Base-by-base conservation (phyloP, 2,113 vertebrate species). In the Phocoena sinus region DNA sequence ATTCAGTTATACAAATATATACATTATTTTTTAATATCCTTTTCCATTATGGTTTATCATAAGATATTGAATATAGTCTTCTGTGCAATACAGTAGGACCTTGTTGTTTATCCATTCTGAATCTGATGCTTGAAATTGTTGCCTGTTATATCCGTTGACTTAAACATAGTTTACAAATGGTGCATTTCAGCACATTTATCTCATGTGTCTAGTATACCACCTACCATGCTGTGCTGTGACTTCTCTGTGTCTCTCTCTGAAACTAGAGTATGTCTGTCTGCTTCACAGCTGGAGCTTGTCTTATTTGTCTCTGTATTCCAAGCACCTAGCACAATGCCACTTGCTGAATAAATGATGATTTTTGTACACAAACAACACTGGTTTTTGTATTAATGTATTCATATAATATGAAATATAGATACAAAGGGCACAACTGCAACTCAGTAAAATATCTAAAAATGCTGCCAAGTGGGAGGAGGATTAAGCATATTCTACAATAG, bases 261-360 rank as follows among this genome's bases (percentile, higher is more conserved):
- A 71, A 91, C 8, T 8, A 17, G 5, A n/a, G 0, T 58, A 58
- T 58, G 56, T 28, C 10, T 33, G 28, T 15, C 13, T 33, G 36
- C 8, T 36, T 53, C 13, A 62, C 17, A 4, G 33, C 28, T 25
- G 6, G 4, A 87, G 4, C 8, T 50, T 18, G 0, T n/a, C 50
- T 89, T 56, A 68, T 11, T 47, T 58, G 0, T 1, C 14, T 92
- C n/a, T 74, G 4, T 31, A 56, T 77, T 62, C 6, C 3, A n/a
- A 77, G n/a, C 13, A 71, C 23, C 13, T 4, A 89, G 3, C 1
- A 86, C 6, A 77, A 36, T 47, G 28, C 5, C 50, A 58, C 89
- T 95, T 68, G 17, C 41, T 92, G 62, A 95, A 60, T 73, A 86
- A 94, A 65, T 89, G 4, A 9, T 36, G 36, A 77, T 50, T 92